Evolutionary conservation across 2,888 invertebrate species (phyloP), one percentile per base, ranked within the genome.

Genomic region (Cheilosia urbana): DNA sequence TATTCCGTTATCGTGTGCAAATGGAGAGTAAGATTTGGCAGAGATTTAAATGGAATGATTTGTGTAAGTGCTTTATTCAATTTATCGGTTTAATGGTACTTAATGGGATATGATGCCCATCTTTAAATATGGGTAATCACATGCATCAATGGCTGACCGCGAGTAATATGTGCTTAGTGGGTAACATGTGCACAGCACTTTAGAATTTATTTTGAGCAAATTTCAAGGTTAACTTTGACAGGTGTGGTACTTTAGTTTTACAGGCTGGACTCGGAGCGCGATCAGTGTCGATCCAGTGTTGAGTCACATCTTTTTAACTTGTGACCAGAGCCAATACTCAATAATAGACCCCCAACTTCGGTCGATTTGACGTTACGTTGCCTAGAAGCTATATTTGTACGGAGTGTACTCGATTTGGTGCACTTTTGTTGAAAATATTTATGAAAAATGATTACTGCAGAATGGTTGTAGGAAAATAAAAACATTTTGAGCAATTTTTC

Each of bases 41-140:
- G 75, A 80, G 79, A 84, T 84, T 84, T 80, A 80, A 71, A 63
- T 63, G 34, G 69, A 79, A 79, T 84, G 79, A 73, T 75, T 84
- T 84, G 69, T 75, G 69, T 84, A 80, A 80, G 84, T 84, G 65
- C 84, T 84, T 80, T 80, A 80, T 84, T 84, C 75, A 75, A 84
- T 84, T 80, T 75, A 71, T 80, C 65, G 80, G 69, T 80, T 63
- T 51, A 75, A 84, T 79, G 57, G 51, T 58, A 79, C 65, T 79
- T 79, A 84, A 84, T 57, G 63, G 69, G 58, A 79, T 65, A 71
- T 71, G 63, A 75, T 84, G 63, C 45, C 34, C 17, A 19, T 27
- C 49, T 69, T 37, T 34, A 49, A 65, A 69, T 63, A 49, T 62
- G 57, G 57, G 42, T 79, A 79, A 75, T 84, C 63, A 79, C 79